Conservation (phyloP, 2,113 vertebrate species). For the Cheilinus undulatus region DNA sequence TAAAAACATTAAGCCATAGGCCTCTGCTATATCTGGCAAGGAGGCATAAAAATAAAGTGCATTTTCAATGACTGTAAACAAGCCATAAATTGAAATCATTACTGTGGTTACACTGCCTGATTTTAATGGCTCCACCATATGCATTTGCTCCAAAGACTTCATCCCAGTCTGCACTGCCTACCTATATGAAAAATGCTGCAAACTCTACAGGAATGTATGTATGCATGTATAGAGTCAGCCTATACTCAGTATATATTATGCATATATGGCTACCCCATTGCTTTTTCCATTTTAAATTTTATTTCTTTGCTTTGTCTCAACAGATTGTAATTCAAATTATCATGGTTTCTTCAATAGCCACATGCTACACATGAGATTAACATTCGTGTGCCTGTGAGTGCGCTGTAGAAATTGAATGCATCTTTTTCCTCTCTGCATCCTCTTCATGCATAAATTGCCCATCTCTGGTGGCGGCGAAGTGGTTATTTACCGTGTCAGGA, state of each 20-base stretch:
- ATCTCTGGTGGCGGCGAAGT: background rate
- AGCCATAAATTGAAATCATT: too few species aligned
- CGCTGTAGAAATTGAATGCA: background rate
- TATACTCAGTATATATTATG: background rate
- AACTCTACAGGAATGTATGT: too few species aligned
- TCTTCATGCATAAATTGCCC: constrained; percentile 51
- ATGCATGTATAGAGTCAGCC: too few species aligned
- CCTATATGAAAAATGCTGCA: too few species aligned
- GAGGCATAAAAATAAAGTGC: too few species aligned
- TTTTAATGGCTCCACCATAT: too few species aligned
- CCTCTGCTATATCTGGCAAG: too few species aligned
- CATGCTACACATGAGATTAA: background rate
- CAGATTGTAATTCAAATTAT: constrained; percentile 49
- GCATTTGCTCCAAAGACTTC: too few species aligned
- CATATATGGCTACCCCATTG: background rate
- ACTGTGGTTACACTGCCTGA: too few species aligned
- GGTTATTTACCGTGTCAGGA: constrained; percentile 48
- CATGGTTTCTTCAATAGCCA: constrained; percentile 7
- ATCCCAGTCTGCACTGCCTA: too few species aligned
- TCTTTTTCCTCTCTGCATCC: constrained; percentile 17
- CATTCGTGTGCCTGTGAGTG: background rate
- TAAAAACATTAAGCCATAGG: too few species aligned
- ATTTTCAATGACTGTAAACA: too few species aligned
- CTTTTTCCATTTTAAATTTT: constrained; percentile 41
- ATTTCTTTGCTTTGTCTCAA: constrained; percentile 45